phyloP scores from a whole-genome alignment of 2,797 vertebrate genomes.

The Gallirallus australis region DNA sequence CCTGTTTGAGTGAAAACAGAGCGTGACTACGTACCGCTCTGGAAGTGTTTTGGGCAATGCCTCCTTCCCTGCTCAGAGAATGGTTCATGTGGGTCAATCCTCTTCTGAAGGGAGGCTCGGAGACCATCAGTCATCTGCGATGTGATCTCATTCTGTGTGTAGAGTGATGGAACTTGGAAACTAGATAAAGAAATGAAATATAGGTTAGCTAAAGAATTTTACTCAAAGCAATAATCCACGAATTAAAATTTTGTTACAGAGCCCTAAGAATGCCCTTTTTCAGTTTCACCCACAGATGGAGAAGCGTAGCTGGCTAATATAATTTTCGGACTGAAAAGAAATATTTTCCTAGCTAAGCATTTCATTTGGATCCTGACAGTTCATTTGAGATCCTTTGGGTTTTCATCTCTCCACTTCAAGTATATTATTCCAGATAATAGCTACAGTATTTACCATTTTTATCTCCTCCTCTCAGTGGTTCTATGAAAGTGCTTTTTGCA shows the following conservation, averaged over 20 bases:
- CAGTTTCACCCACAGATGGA: background rate
- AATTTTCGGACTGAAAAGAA: background rate
- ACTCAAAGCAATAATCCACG: background rate
- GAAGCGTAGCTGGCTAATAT: background rate
- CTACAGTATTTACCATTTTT: constrained; percentile 10
- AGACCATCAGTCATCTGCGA: background rate
- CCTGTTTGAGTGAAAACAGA: background rate
- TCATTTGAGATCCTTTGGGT: background rate
- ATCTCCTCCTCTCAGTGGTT: constrained; percentile 5
- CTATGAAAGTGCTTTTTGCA: background rate
- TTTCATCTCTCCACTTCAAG: constrained; percentile 11
- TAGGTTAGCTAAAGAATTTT: background rate
- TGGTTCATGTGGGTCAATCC: background rate
- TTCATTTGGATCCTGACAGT: constrained; percentile 1
- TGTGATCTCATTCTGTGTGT: background rate
- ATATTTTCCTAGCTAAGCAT: background rate
- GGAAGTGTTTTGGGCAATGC: background rate
- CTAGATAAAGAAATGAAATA: background rate
- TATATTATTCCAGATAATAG: constrained; percentile 8
- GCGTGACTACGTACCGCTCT: background rate
- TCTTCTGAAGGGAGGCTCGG: background rate
- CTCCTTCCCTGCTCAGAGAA: background rate
- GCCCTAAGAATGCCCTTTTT: background rate
- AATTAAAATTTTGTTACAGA: background rate
- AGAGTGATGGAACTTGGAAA: background rate